Percentiles rank a stretch among this genome's conserved stretches.
Conservation (phyloP, 2,888 invertebrate genomes). For the Thymelicus acteon region DNA sequence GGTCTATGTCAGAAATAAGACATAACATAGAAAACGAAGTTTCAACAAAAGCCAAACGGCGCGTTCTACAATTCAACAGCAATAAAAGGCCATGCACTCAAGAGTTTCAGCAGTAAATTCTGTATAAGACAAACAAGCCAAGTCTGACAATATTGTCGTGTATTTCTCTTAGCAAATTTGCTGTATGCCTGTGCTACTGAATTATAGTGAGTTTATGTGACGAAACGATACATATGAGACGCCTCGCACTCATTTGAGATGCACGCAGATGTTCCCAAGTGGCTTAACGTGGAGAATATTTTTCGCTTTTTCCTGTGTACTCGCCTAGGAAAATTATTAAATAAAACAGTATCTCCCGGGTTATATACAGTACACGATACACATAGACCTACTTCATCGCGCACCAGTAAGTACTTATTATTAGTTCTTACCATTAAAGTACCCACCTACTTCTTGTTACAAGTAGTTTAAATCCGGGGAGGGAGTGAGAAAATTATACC, state of each 20-base stretch:
- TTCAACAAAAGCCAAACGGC: neutral
- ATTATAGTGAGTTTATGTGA: conserved; percentile 13
- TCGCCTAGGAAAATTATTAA: conserved; percentile 1
- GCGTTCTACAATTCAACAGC: conserved; percentile 5
- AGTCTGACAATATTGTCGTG: conserved; percentile 11
- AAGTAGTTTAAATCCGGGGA: too few species aligned
- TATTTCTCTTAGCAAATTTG: conserved; percentile 11
- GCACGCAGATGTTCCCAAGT: conserved; percentile 10
- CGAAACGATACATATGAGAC: conserved; percentile 7
- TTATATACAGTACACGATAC: neutral
- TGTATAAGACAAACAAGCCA: conserved; percentile 24
- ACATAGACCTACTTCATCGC: neutral
- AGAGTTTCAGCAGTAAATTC: conserved; percentile 13
- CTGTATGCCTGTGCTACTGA: conserved; percentile 44
- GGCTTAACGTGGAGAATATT: conserved; percentile 4
- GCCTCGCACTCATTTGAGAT: conserved; percentile 9
- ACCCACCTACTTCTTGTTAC: too few species aligned
- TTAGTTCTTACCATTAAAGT: too few species aligned
- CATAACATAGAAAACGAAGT: conserved; percentile 2
- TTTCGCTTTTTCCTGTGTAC: neutral
- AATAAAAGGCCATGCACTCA: conserved; percentile 18
- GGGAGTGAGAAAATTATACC: too few species aligned
- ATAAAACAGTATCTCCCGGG: conserved; percentile 1
- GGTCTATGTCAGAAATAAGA: neutral
- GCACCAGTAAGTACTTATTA: neutral